These are phyloP conservation scores for Campoletis sonorensis DNA, from an alignment of 1,140 invertebrate genomes.

Conservation along the genomic window DNA sequence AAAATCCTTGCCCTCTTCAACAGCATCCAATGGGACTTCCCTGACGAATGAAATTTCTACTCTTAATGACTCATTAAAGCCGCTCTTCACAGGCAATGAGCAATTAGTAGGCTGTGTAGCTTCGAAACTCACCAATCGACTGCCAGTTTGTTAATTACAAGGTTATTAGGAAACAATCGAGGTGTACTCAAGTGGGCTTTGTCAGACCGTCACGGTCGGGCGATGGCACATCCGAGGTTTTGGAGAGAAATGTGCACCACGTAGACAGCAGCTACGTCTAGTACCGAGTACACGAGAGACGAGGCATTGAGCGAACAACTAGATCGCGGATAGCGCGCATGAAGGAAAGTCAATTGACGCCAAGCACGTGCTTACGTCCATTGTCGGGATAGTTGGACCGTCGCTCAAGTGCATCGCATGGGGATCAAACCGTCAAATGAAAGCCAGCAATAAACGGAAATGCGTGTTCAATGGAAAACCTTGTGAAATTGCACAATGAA, in stretches of 20 bases:
- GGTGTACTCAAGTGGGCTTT: neutral
- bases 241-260: neutral
- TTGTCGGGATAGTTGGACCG: neutral
- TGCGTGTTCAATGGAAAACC: too few relatives aligned
- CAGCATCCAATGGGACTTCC: neutral
- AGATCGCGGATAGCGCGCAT: conserved; percentile 8
- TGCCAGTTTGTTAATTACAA: neutral
- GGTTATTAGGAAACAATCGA: neutral
- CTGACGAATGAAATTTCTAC: neutral
- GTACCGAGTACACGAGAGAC: neutral
- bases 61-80: neutral
- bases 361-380: conserved; percentile 3
- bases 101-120: neutral
- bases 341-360: conserved; percentile 1
- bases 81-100: neutral
- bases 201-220: neutral
- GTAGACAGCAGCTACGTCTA: neutral
- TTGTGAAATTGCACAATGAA: too few relatives aligned
- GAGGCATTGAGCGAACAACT: conserved; percentile 10
- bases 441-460: too few relatives aligned
- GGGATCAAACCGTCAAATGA: neutral
- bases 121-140: neutral
- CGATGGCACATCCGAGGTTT: conserved; percentile 33
- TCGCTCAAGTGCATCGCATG: neutral
- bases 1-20: neutral